These are phyloP conservation scores for Meiosimyza decipiens DNA, from an alignment of 2,888 invertebrate species.

Conservation along the genomic window DNA sequence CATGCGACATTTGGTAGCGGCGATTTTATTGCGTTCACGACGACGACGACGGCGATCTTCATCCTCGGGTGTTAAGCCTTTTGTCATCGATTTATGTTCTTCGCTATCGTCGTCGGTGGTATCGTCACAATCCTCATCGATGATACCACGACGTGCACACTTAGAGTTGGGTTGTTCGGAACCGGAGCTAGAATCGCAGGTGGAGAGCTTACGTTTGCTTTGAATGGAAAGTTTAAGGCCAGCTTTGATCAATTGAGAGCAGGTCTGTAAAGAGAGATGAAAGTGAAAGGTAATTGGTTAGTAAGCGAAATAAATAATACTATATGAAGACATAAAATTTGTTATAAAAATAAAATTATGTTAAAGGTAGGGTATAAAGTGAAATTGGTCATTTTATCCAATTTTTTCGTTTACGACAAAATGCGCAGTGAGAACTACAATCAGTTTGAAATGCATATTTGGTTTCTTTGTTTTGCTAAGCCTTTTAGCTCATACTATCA, in stretches of 20 bases:
- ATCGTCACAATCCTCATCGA: conserved; percentile 63
- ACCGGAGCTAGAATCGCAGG: conserved; percentile 70
- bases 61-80: conserved; percentile 86
- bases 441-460: too few species aligned
- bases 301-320: too few species aligned
- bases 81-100: conserved; percentile 62
- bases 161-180: conserved; percentile 68
- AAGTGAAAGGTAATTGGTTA: background rate
- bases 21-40: conserved; percentile 92
- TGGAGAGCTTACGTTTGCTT: conserved; percentile 84
- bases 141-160: conserved; percentile 56
- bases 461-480: too few species aligned
- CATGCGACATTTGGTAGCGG: conserved; percentile 93
- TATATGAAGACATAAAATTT: too few species aligned
- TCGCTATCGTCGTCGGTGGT: conserved; percentile 69
- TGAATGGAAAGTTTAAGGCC: conserved; percentile 91
- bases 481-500: too few species aligned
- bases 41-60: conserved; percentile 87
- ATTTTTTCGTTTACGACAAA: too few species aligned
- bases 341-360: too few species aligned
- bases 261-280: conserved; percentile 73
- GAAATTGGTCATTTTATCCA: too few species aligned
- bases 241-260: conserved; percentile 91
- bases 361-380: too few species aligned
- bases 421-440: too few species aligned